Evolutionary conservation across 2,113 vertebrate species (phyloP).

Genomic region (Apteryx mantelli): DNA sequence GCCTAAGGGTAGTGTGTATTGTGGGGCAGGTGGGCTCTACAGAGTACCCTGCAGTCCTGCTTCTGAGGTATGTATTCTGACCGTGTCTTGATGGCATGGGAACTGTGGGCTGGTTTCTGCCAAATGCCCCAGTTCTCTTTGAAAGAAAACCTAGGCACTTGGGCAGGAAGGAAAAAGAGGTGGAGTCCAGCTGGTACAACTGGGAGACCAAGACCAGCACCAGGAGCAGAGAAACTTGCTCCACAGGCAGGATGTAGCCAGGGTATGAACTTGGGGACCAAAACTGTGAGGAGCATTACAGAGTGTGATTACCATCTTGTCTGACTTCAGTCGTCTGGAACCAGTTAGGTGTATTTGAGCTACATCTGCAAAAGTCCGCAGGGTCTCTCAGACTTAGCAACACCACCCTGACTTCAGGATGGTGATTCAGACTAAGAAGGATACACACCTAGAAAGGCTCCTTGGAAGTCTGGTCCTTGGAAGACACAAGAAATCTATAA

Average conservation of each 20-base stretch:
- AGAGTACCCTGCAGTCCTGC: not conserved
- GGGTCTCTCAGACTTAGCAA: not conserved
- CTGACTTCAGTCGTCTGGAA: not conserved
- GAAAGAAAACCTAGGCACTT: not conserved
- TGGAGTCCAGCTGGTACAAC: not conserved
- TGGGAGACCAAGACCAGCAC: not conserved
- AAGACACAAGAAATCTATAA: not conserved
- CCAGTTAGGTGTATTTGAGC: not conserved
- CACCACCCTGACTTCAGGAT: not conserved
- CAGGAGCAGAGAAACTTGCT: not conserved
- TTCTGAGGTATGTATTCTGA: not conserved
- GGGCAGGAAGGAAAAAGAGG: not conserved
- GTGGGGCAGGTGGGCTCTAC: not conserved
- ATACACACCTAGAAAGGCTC: not conserved
- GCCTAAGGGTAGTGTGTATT: not conserved
- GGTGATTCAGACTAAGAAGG: not conserved
- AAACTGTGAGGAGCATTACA: not conserved
- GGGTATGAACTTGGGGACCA: not conserved
- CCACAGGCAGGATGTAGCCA: not conserved
- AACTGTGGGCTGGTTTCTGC: not conserved
- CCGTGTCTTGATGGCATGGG: not conserved
- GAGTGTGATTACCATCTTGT: not conserved
- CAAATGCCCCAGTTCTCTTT: not conserved
- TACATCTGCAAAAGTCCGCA: not conserved
- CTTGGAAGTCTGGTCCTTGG: not conserved